Evolutionary conservation across 2,888 invertebrate species (phyloP).

Genomic region (Myopa tessellatipennis): DNA sequence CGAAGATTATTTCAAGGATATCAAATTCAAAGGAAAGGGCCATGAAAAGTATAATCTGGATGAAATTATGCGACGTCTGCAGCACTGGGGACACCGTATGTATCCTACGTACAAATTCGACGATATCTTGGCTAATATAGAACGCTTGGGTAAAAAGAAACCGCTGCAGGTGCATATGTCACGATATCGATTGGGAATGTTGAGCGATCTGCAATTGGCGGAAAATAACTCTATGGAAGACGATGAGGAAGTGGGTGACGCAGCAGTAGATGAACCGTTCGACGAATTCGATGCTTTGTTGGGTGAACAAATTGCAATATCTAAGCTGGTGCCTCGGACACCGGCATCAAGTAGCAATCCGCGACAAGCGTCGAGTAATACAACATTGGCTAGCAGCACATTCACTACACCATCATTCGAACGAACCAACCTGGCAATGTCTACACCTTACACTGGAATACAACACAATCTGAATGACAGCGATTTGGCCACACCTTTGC

Average conservation of each 20-base stretch:
- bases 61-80: slow-evolving; percentile 81
- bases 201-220: slow-evolving; percentile 66
- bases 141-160: slow-evolving; percentile 85
- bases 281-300: slow-evolving; percentile 76
- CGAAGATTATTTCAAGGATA: slow-evolving; percentile 81
- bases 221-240: slow-evolving; percentile 69
- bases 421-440: slow-evolving; percentile 55
- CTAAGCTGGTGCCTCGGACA: slow-evolving; percentile 64
- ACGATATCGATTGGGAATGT: slow-evolving; percentile 70
- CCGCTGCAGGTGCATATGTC: slow-evolving; percentile 79
- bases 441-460: slow-evolving; percentile 57
- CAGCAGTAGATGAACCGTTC: slow-evolving; percentile 67
- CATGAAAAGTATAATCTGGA: slow-evolving; percentile 86
- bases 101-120: slow-evolving; percentile 91
- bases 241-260: slow-evolving; percentile 54
- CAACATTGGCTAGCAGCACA: slow-evolving; percentile 47
- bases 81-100: slow-evolving; percentile 94
- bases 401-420: slow-evolving; percentile 61
- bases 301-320: slow-evolving; percentile 75
- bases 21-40: slow-evolving; percentile 83
- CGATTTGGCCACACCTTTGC: slow-evolving; percentile 61
- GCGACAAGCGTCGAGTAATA: slow-evolving; percentile 29
- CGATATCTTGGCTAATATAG: slow-evolving; percentile 82
- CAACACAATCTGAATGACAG: slow-evolving; percentile 46
- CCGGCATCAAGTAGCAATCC: slow-evolving; percentile 52